A percentile compares a stretch with the other conserved stretches of the same genome.
These are phyloP conservation scores for Melanotaenia parkinsoni DNA, from an alignment of 2,797 vertebrate genomes.

Conservation along the genomic window DNA sequence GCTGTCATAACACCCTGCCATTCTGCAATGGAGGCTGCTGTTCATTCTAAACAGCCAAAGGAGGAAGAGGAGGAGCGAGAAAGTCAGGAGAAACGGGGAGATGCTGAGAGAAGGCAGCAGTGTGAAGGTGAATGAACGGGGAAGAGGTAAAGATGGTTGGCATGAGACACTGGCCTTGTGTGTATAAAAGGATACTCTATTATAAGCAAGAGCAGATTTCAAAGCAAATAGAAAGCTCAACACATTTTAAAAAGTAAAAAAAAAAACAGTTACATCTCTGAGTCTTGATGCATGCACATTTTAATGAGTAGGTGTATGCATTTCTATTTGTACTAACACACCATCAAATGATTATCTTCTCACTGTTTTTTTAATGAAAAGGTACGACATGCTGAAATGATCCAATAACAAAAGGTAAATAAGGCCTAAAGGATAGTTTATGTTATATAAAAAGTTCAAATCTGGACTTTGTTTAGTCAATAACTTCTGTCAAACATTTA, in stretches of 20 bases:
- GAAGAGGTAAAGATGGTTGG: constrained; percentile 57
- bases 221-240: constrained; percentile 79
- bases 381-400: background rate
- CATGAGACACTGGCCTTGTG: constrained; percentile 19
- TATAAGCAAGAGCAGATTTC: constrained; percentile 32
- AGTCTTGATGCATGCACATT: background rate
- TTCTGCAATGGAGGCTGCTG: constrained; percentile 62
- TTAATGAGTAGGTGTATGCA: background rate
- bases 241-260: constrained; percentile 59
- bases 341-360: background rate
- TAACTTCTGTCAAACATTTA: background rate
- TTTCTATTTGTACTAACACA: background rate
- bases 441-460: background rate
- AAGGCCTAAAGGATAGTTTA: background rate
- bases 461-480: background rate
- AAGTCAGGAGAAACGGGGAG: constrained; percentile 30
- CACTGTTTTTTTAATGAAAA: background rate
- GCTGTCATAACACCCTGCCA: constrained; percentile 78
- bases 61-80: constrained; percentile 47
- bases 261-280: constrained; percentile 22
- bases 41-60: constrained; percentile 64
- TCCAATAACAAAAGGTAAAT: background rate
- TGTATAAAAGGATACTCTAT: constrained; percentile 7
- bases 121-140: constrained; percentile 19
- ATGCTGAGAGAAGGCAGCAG: constrained; percentile 30